phyloP scores from a whole-genome alignment of 2,888 invertebrate species.

The Cetonia aurata region DNA sequence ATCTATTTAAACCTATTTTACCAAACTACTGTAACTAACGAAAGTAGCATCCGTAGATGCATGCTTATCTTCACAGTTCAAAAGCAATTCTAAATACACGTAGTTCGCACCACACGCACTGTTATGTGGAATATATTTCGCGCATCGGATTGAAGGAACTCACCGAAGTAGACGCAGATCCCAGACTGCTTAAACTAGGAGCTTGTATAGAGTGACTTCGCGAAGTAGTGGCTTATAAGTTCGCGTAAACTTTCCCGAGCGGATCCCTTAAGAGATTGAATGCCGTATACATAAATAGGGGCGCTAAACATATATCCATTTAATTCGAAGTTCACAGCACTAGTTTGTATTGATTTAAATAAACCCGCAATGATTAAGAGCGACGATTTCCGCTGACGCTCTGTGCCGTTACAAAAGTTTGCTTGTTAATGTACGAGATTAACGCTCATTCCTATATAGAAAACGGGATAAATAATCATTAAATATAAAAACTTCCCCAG shows the following conservation, averaged over 20 bases:
- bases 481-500: constrained; percentile 6
- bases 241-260: constrained; percentile 29
- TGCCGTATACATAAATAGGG: constrained; percentile 27
- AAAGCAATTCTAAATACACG: too few relatives aligned
- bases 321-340: constrained; percentile 33
- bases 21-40: too few relatives aligned
- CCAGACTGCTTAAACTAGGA: constrained; percentile 26
- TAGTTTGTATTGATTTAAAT: constrained; percentile 41
- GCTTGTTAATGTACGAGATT: constrained; percentile 8
- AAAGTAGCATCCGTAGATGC: too few relatives aligned
- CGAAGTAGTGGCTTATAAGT: constrained; percentile 40
- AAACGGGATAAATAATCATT: constrained; percentile 18
- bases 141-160: constrained; percentile 5
- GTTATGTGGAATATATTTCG: too few relatives aligned
- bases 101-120: too few relatives aligned
- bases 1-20: too few relatives aligned
- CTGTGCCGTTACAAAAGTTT: constrained; percentile 13
- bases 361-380: constrained; percentile 35
- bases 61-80: too few relatives aligned
- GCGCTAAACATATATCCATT: constrained; percentile 33
- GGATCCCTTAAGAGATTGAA: constrained; percentile 36
- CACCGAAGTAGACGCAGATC: constrained; percentile 20
- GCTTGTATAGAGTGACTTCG: constrained; percentile 32
- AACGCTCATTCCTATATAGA: not conserved
- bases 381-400: constrained; percentile 27